Conservation (phyloP, 2,888 invertebrate genomes). For the Mythimna loreyi region DNA sequence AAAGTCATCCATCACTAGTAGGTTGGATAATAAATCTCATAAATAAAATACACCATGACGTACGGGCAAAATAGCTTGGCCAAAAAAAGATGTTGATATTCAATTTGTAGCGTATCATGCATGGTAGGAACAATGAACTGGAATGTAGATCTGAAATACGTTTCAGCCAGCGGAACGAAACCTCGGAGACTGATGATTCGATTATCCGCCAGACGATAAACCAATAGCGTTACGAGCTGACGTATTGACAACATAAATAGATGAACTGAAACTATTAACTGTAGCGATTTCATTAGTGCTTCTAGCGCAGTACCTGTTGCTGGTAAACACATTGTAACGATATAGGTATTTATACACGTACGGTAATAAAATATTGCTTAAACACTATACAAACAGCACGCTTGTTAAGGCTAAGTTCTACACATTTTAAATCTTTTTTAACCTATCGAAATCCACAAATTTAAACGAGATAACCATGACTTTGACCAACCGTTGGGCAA, state of each 20-base stretch:
- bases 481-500: too few relatives aligned
- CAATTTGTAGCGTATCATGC: conserved; percentile 40
- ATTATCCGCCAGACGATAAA: conserved; percentile 46
- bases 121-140: conserved; percentile 36
- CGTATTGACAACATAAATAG: conserved; percentile 32
- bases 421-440: too few relatives aligned
- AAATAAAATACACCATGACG: conserved; percentile 48
- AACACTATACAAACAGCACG: too few relatives aligned
- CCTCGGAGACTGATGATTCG: conserved; percentile 47
- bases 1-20: conserved; percentile 55
- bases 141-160: conserved; percentile 40
- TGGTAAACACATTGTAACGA: conserved; percentile 7
- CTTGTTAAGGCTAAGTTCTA: too few relatives aligned
- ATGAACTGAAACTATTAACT: conserved; percentile 32
- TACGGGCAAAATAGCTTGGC: conserved; percentile 27
- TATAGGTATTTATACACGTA: neutral
- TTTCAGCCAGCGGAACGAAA: conserved; percentile 33
- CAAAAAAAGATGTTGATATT: conserved; percentile 47
- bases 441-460: too few relatives aligned
- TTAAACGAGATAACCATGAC: too few relatives aligned
- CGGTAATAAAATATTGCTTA: neutral
- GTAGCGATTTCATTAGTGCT: conserved; percentile 31
- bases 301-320: conserved; percentile 34
- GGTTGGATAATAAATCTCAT: conserved; percentile 44
- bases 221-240: conserved; percentile 39